Percentiles rank a stretch among this genome's conserved stretches.
These are phyloP conservation scores for Subacronicta megacephala DNA, from an alignment of 2,888 invertebrate species.

Conservation along the genomic window DNA sequence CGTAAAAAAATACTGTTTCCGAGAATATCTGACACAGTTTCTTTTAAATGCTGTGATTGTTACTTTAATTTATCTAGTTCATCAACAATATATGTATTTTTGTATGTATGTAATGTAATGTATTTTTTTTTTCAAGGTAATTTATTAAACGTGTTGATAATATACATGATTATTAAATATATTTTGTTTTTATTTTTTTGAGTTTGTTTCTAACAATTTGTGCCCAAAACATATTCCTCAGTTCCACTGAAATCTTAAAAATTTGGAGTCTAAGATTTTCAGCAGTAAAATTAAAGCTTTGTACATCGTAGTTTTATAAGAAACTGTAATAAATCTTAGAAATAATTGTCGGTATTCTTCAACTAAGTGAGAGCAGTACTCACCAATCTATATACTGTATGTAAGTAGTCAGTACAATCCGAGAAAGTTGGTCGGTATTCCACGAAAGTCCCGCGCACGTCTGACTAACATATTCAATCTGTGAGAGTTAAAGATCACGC, in stretches of 20 bases:
- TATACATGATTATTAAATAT: too few species aligned
- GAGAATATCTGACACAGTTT: background rate
- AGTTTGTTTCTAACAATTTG: too few species aligned
- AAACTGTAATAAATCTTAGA: background rate
- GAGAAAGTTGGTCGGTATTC: constrained; percentile 54
- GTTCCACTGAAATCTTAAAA: background rate
- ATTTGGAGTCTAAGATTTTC: background rate
- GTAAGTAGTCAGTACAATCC: constrained; percentile 19
- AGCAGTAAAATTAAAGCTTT: too few species aligned
- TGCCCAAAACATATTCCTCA: too few species aligned
- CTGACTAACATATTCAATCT: constrained; percentile 59
- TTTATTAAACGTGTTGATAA: too few species aligned
- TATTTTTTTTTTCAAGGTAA: too few species aligned
- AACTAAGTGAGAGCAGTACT: constrained; percentile 23
- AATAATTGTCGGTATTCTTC: background rate
- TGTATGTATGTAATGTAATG: too few species aligned
- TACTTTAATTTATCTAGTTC: too few species aligned
- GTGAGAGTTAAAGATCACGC: constrained; percentile 61
- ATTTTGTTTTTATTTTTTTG: too few species aligned
- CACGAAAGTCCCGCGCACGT: constrained; percentile 39
- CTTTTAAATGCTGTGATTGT: too few species aligned
- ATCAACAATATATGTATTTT: too few species aligned
- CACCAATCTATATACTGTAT: constrained; percentile 22
- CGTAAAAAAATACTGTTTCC: background rate
- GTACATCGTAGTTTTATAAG: background rate